Conservation (phyloP, 2,113 vertebrate genomes). For the Zosterops hypoxanthus region DNA sequence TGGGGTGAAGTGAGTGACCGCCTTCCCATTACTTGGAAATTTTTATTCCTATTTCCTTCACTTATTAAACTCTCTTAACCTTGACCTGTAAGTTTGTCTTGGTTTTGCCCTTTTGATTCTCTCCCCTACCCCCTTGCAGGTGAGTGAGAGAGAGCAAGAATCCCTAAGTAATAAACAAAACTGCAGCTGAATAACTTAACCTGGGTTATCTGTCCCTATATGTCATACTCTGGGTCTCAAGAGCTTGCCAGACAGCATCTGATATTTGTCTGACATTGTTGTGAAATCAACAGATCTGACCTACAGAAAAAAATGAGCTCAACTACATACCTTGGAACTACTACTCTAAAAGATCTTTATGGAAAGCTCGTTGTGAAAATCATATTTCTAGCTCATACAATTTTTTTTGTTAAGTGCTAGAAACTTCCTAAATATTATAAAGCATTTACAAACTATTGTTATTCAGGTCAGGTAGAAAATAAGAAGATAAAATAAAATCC, state of each 20-base stretch:
- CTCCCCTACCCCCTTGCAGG: rapidly evolving
- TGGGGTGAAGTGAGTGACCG: neutral
- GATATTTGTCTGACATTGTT: neutral
- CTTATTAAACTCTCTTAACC: neutral
- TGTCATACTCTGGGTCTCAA: neutral
- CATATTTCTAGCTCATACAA: neutral
- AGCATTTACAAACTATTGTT: neutral
- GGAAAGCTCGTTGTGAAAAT: neutral
- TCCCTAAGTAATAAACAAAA: neutral
- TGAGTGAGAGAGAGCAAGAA: neutral
- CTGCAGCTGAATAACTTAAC: neutral
- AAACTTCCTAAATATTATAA: neutral
- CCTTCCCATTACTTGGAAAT: neutral
- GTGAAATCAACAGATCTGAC: neutral
- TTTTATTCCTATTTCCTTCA: neutral
- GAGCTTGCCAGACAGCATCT: neutral
- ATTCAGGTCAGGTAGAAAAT: neutral
- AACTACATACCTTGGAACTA: neutral
- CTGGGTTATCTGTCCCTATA: neutral
- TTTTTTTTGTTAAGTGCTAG: neutral
- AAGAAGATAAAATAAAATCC: neutral
- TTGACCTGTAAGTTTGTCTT: neutral
- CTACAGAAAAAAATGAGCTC: neutral
- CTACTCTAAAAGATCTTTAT: neutral
- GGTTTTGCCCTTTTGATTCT: neutral